Evolutionary conservation across 2,888 invertebrate species (phyloP).

Genomic region (Dasysyrphus albostriatus): DNA sequence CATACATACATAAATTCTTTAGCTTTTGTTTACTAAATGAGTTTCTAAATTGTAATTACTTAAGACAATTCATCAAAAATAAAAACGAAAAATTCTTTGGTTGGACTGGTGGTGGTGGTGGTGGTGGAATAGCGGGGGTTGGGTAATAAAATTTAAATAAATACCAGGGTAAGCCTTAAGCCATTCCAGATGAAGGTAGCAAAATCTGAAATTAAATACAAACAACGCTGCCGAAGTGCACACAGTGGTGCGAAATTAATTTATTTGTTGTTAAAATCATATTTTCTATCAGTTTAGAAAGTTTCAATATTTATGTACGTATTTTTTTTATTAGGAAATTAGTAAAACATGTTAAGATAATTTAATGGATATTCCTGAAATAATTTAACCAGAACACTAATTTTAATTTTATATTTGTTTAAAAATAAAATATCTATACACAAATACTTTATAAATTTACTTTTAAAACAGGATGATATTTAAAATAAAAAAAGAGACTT

Average conservation of each 20-base stretch:
- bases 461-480: no score
- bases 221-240: not conserved
- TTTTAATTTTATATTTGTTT: no score
- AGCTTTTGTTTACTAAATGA: conserved; percentile 54
- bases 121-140: not conserved
- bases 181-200: conserved; percentile 49
- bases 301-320: no score
- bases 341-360: no score
- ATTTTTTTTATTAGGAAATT: no score
- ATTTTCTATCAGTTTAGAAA: no score
- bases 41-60: conserved; percentile 70
- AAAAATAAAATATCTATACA: no score
- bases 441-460: no score
- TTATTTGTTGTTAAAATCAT: not conserved
- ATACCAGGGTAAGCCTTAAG: conserved; percentile 35
- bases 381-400: no score
- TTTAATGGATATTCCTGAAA: no score
- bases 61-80: conserved; percentile 60
- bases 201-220: conserved; percentile 61
- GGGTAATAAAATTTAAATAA: conserved; percentile 55
- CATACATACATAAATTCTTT: conserved; percentile 7
- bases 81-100: conserved; percentile 41
- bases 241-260: not conserved
- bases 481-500: no score
- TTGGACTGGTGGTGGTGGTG: not conserved